A percentile compares a stretch with the other conserved stretches of the same genome.
Conservation (phyloP, 1,140 invertebrate genomes). For the Zaprionus ornatus region DNA sequence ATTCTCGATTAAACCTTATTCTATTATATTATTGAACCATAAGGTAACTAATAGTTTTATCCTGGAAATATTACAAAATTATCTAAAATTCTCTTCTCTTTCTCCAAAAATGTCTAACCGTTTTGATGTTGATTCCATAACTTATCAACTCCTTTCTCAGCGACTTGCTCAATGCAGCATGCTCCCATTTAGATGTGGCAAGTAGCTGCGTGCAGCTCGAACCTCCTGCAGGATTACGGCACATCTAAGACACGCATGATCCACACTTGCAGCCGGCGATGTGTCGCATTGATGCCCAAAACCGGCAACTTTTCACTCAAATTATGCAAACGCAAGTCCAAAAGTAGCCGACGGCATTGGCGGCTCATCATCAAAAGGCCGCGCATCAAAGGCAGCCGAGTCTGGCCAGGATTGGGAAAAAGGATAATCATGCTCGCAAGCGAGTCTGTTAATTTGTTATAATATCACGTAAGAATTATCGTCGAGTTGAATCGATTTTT, state of each 20-base stretch:
- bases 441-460: constrained; percentile 69
- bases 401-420: constrained; percentile 7
- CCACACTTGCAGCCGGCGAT: not conserved
- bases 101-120: too few species aligned
- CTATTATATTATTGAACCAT: too few species aligned
- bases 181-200: not conserved
- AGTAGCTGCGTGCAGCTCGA: constrained; percentile 35
- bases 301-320: constrained; percentile 59
- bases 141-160: not conserved
- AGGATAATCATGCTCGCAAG: constrained; percentile 61
- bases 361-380: constrained; percentile 7
- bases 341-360: constrained; percentile 27
- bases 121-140: not conserved
- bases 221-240: constrained; percentile 56
- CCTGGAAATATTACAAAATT: too few species aligned
- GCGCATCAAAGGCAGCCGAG: constrained; percentile 44
- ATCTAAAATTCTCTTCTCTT: too few species aligned
- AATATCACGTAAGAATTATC: constrained; percentile 72
- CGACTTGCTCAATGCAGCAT: not conserved
- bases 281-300: constrained; percentile 31
- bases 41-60: too few species aligned
- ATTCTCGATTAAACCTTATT: too few species aligned
- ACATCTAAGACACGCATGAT: constrained; percentile 32
- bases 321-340: constrained; percentile 24
- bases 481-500: constrained; percentile 51